Base-by-base conservation (phyloP, 2,888 invertebrate species). In the Habroteleia sp. region DNA sequence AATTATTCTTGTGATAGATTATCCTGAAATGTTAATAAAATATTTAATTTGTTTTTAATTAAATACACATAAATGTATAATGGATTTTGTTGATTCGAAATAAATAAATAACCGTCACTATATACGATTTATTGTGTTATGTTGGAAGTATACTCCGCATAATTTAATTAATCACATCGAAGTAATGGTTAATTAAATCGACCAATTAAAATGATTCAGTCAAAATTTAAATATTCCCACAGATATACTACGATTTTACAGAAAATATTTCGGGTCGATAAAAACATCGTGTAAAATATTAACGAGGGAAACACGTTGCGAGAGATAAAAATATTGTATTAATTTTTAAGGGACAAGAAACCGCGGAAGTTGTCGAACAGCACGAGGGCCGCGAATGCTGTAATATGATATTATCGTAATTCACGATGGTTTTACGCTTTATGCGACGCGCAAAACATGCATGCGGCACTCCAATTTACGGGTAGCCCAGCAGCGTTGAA, bases 381-480 rank as follows among this genome's bases (percentile, higher is more conserved):
- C 72, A 74, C 72, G 74, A 75, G 75, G 74, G 80, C 77, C 74
- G 77, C 66, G 79, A 81, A 78, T 76, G 82, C 78, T 84, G 88
- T 85, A 88, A 88, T 84, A 84, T 84, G 87, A 88, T 88, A 87
- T 87, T 86, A 86, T 85, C 86, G 87, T 87, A 88, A 88, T 87
- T 88, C 88, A 87, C 85, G 85, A 84, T 86, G 85, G 85, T 85
- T 87, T 87, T 85, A 85, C 86, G 84, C 86, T 88, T 87, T 87
- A 88, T 86, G 85, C 86, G 88, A 87, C 85, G 84, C 84, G 84
- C 81, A 80, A 85, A 86, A 86, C 86, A 87, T 85, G 87, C 86
- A 79, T 78, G 81, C 81, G 81, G 81, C 81, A 83, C 81, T 84
- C 85, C 85, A 87, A 87, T 88, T 88, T 87, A 87, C 86, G 84